phyloP scores from a whole-genome alignment of 2,113 vertebrate genomes.

The Nothobranchius kuhntae region DNA sequence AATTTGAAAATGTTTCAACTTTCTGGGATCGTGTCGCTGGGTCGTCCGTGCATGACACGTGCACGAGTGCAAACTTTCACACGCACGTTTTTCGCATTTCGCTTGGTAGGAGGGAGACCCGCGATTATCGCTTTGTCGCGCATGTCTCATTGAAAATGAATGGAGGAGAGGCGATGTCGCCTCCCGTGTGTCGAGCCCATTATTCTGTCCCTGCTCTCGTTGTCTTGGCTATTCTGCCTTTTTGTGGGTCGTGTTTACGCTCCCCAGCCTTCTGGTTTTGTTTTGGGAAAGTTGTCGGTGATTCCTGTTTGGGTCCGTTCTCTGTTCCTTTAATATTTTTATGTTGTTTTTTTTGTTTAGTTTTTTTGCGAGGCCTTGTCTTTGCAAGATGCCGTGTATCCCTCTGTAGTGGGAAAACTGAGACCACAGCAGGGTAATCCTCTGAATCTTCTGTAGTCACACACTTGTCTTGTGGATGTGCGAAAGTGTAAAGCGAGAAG shows the following conservation, averaged over 20 bases:
- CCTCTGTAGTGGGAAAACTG: constrained; percentile 81
- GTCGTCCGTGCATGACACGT: too few relatives aligned
- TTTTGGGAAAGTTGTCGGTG: constrained; percentile 76
- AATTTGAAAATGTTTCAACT: too few relatives aligned
- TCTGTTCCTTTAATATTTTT: constrained; percentile 66
- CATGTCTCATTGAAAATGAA: too few relatives aligned
- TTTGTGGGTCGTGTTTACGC: constrained; percentile 46
- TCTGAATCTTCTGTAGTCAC: background rate
- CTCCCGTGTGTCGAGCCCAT: too few relatives aligned
- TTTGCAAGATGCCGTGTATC: constrained; percentile 87
- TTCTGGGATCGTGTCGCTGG: too few relatives aligned
- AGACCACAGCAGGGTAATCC: constrained; percentile 71
- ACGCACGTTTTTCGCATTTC: too few relatives aligned
- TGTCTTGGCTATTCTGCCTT: constrained; percentile 45
- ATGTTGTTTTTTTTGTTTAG: background rate
- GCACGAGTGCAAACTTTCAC: too few relatives aligned
- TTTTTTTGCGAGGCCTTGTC: constrained; percentile 90
- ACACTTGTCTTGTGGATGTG: background rate
- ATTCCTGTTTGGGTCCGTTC: constrained; percentile 86
- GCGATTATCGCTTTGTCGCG: too few relatives aligned
- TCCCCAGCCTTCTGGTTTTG: constrained; percentile 18
- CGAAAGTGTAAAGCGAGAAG: background rate
- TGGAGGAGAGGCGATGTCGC: too few relatives aligned
- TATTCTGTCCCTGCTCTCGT: constrained; percentile 2
- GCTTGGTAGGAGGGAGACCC: too few relatives aligned